phyloP scores from a whole-genome alignment of 2,888 invertebrate genomes.

The Vanessa cardui region DNA sequence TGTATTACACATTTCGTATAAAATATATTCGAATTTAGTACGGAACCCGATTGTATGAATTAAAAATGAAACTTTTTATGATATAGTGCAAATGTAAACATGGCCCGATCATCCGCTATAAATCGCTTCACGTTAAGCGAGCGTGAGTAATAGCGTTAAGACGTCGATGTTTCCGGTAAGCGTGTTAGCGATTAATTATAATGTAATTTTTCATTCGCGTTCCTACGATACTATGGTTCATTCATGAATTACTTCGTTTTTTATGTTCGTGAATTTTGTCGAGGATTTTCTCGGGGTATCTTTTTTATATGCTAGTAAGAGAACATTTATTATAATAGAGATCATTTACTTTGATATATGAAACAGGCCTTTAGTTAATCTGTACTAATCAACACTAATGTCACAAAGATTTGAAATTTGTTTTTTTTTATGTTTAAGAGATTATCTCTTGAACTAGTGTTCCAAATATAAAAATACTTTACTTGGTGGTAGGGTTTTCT shows the following conservation, averaged over 20 bases:
- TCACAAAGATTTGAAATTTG: too few species aligned
- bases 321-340: too few species aligned
- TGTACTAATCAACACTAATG: too few species aligned
- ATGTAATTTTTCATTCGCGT: constrained; percentile 4
- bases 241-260: neutral
- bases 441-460: too few species aligned
- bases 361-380: too few species aligned
- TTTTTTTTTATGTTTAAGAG: too few species aligned
- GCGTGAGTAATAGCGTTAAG: constrained; percentile 12
- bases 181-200: constrained; percentile 14
- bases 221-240: neutral
- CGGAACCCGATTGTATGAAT: neutral
- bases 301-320: too few species aligned
- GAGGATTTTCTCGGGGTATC: neutral
- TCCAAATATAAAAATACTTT: too few species aligned
- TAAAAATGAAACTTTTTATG: neutral
- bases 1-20: too few species aligned
- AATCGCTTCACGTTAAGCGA: constrained; percentile 9
- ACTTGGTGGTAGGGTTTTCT: too few species aligned
- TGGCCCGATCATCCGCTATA: constrained; percentile 13
- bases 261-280: neutral
- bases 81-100: constrained; percentile 17
- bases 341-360: too few species aligned
- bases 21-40: too few species aligned
- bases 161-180: constrained; percentile 5